A percentile compares a stretch with the other conserved stretches of the same genome.
Conservation (phyloP, 2,797 vertebrate species). For the Urocyon cinereoargenteus region DNA sequence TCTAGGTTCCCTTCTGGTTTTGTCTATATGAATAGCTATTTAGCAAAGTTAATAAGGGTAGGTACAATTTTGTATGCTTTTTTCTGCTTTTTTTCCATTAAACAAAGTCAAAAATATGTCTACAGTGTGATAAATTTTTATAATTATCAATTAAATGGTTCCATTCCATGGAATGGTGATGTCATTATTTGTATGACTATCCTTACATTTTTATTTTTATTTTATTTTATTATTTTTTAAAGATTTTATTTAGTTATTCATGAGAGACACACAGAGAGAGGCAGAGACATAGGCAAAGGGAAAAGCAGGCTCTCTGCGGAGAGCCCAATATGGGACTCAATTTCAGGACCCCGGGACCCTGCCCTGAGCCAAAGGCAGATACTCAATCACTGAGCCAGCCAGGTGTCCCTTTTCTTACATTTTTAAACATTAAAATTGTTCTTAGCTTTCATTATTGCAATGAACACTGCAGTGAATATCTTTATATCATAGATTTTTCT, state of each 20-base stretch:
- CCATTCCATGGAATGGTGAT: constrained; percentile 22
- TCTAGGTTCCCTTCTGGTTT: not conserved
- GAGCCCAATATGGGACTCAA: no score
- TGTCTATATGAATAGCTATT: constrained; percentile 3
- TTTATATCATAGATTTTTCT: constrained; percentile 57
- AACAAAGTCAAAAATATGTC: constrained; percentile 48
- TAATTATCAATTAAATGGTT: constrained; percentile 61
- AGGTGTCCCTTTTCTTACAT: not conserved
- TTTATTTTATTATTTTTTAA: not conserved
- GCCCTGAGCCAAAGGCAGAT: no score
- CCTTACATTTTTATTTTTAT: constrained; percentile 63
- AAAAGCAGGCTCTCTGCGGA: no score
- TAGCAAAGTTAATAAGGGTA: constrained; percentile 5
- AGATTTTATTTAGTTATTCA: no score
- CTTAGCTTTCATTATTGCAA: constrained; percentile 27
- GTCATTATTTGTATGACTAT: constrained; percentile 42
- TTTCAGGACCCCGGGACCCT: no score
- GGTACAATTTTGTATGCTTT: not conserved
- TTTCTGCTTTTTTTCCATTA: constrained; percentile 4
- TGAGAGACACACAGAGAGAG: no score
- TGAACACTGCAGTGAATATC: constrained; percentile 37
- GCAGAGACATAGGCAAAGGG: no score
- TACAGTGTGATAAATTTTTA: constrained; percentile 12
- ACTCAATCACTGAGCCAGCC: no score
- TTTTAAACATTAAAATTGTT: constrained; percentile 63